Conservation (phyloP, 1,140 invertebrate genomes). For the Lepeophtheirus salmonis region DNA sequence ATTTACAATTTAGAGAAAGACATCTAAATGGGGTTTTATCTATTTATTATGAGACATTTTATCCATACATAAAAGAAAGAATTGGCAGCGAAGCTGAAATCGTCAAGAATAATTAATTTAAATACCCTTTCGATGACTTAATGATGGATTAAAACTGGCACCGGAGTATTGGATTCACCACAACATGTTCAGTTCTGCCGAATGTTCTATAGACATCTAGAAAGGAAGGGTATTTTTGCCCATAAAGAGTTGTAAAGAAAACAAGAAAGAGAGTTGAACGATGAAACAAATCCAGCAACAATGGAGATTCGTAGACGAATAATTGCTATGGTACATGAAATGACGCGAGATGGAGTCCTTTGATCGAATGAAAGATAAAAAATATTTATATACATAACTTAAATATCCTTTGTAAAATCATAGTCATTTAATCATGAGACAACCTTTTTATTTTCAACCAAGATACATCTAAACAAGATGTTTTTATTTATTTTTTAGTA, state of each 20-base stretch:
- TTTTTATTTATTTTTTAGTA: too few relatives aligned
- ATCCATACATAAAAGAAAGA: neutral
- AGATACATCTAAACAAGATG: too few relatives aligned
- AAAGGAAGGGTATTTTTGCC: neutral
- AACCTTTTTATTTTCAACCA: too few relatives aligned
- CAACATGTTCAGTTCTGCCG: neutral
- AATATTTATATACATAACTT: too few relatives aligned
- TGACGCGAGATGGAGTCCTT: constrained; percentile 6
- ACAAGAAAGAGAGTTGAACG: constrained; percentile 5
- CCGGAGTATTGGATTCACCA: neutral
- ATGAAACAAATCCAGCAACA: neutral
- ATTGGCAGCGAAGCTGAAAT: too few relatives aligned
- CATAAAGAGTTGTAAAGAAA: neutral
- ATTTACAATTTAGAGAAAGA: neutral
- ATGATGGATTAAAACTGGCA: neutral
- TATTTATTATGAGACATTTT: neutral
- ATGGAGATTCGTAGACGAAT: constrained; percentile 4
- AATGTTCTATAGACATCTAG: neutral
- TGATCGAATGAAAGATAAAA: too few relatives aligned
- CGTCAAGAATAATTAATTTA: neutral
- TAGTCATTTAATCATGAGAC: too few relatives aligned
- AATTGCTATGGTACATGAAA: constrained; percentile 7
- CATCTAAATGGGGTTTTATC: neutral
- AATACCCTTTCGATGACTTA: constrained; percentile 6
- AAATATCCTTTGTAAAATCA: too few relatives aligned